Base-by-base conservation (phyloP, 2,797 vertebrate species). In the Oreochromis mossambicus region DNA sequence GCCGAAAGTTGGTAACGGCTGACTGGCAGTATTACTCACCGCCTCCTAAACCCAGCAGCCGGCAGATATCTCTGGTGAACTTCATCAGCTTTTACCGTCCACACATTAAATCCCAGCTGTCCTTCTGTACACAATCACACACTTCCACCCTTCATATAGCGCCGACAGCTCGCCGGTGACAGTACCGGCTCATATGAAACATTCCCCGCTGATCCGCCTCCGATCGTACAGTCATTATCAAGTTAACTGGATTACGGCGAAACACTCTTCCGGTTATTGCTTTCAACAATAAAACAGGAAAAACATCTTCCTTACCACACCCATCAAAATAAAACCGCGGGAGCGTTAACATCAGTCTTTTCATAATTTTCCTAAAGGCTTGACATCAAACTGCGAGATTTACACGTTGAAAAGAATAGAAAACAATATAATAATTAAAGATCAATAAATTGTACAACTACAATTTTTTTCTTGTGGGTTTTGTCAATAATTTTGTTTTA, bases 1-100 rank as follows among this genome's bases (percentile, higher is more conserved):
- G 48, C 5, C 8, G 8, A 9, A 55, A 81, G 78, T 82, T 78
- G 17, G 41, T 24, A 15, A 2, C 24, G 63, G 75, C 50, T 41
- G 34, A 5, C 41, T 2, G 55, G 14, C 51, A 26, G 36, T 4
- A 21, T 4, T 6, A 92, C 92, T 93, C 86, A 93, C 92, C 88
- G 83, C 86, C 81, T 79, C 89, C 84, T 6, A 92, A 81, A 13
- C 92, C 92, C 3, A 93, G 80, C 56, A 92, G 48, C 82, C 92
- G 56, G 78, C 88, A 85, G 48, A 90, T 55, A 36, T 88, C 91
- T 75, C 84, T 73, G 88, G 91, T 82, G 73, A 91, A 90, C 91
- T 89, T 90, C 89, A 92, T 93, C 52, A 6, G 56, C 4, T 78
- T 82, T 46, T 17, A 29, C 61, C 54, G 54, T 61, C 56, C 73